Conservation (phyloP, 2,113 vertebrate species). For the Neofelis nebulosa region DNA sequence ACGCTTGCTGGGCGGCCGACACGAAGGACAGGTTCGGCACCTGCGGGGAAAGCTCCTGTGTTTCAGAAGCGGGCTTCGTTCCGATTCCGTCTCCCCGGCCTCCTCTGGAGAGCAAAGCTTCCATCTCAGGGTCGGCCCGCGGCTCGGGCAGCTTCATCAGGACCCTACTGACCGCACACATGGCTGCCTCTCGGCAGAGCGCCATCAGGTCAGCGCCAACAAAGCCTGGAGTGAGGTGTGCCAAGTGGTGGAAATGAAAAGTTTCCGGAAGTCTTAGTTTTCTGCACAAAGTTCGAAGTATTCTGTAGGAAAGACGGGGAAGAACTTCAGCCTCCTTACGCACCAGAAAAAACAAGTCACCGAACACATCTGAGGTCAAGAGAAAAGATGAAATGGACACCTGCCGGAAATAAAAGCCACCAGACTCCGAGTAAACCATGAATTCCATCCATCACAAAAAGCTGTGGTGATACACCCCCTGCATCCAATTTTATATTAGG, state of each 20-base stretch:
- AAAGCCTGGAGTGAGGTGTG: slow-evolving; percentile 94
- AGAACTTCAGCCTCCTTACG: background rate
- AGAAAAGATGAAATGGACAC: background rate
- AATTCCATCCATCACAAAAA: background rate
- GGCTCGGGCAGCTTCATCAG: slow-evolving; percentile 79
- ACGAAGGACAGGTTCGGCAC: slow-evolving; percentile 30
- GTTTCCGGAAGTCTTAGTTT: slow-evolving; percentile 90
- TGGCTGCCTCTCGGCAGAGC: slow-evolving; percentile 94
- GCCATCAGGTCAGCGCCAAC: slow-evolving; percentile 98
- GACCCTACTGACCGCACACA: slow-evolving; percentile 90
- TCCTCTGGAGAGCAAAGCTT: background rate
- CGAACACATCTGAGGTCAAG: background rate
- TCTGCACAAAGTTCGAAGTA: slow-evolving; percentile 94
- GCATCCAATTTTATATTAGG: background rate
- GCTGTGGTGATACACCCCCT: background rate
- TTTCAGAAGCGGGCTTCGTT: background rate
- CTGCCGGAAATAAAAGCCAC: background rate
- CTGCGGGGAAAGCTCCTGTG: slow-evolving; percentile 50
- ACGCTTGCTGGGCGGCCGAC: background rate
- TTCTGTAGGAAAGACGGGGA: slow-evolving; percentile 83
- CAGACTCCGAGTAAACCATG: background rate
- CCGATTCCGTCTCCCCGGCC: background rate
- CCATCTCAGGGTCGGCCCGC: rapidly evolving
- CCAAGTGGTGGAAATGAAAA: slow-evolving; percentile 89
- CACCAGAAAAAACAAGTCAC: background rate